phyloP scores from a whole-genome alignment of 2,113 vertebrate species.

The Parus major region DNA sequence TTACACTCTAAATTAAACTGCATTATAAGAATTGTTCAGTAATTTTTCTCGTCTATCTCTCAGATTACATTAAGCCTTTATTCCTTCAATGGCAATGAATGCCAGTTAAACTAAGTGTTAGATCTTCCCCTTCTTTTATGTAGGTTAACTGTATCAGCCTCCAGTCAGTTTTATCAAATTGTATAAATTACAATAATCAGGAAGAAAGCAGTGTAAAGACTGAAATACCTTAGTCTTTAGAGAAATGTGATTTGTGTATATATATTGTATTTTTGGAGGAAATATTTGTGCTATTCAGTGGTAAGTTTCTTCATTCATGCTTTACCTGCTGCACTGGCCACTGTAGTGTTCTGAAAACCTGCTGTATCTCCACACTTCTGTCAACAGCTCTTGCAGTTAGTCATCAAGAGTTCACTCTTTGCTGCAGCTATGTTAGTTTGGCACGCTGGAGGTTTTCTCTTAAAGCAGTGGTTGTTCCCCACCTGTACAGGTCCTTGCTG shows the following conservation, averaged over 20 bases:
- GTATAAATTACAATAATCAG: not conserved
- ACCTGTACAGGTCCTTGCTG: not conserved
- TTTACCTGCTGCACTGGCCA: not conserved
- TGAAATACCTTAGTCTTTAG: not conserved
- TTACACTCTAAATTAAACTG: not conserved
- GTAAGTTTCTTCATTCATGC: not conserved
- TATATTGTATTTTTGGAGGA: not conserved
- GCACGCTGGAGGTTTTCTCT: not conserved
- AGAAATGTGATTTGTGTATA: not conserved
- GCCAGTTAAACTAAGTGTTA: not conserved
- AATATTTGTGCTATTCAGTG: not conserved
- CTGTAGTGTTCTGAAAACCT: not conserved
- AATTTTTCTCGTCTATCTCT: not conserved
- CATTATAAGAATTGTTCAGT: not conserved
- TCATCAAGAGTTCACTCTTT: not conserved
- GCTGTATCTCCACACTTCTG: not conserved
- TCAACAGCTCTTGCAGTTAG: not conserved
- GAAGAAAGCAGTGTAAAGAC: not conserved
- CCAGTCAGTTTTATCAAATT: not conserved
- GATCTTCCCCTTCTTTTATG: not conserved
- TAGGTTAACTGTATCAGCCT: not conserved
- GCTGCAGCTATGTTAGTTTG: not conserved
- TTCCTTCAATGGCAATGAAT: not conserved
- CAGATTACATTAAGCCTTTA: not conserved
- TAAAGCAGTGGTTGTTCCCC: not conserved